Evolutionary conservation across 2,113 vertebrate species (phyloP).

Genomic region (Paramisgurnus dabryanus): DNA sequence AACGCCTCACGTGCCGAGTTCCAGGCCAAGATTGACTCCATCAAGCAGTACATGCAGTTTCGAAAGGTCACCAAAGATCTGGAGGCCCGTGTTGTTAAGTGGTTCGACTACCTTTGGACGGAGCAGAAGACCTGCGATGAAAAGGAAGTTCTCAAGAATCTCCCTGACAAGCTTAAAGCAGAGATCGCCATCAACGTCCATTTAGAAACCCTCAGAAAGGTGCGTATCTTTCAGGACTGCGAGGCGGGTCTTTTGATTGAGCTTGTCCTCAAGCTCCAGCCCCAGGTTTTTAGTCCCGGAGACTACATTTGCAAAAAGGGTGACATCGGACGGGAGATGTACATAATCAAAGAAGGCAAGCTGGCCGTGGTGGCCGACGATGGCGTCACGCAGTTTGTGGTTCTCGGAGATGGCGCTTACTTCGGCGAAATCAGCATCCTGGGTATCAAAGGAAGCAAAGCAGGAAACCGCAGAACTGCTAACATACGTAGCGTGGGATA

Average conservation of each 20-base stretch:
- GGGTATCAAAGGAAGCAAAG: slow-evolving; percentile 87
- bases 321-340: slow-evolving; percentile 87
- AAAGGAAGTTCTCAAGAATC: slow-evolving; percentile 83
- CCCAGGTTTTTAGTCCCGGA: slow-evolving; percentile 84
- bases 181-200: slow-evolving; percentile 89
- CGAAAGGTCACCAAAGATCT: slow-evolving; percentile 86
- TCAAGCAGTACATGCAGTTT: slow-evolving; percentile 89
- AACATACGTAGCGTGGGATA: slow-evolving; percentile 88
- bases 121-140: slow-evolving; percentile 85
- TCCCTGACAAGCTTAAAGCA: slow-evolving; percentile 85
- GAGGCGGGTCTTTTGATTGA: slow-evolving; percentile 85
- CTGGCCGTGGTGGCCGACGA: slow-evolving; percentile 86
- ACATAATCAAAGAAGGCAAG: slow-evolving; percentile 86
- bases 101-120: slow-evolving; percentile 89
- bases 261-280: slow-evolving; percentile 83
- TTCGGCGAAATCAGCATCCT: slow-evolving; percentile 89
- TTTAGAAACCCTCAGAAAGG: slow-evolving; percentile 83
- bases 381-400: slow-evolving; percentile 85
- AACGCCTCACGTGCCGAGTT: slow-evolving; percentile 84
- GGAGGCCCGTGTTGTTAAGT: slow-evolving; percentile 83
- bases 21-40: slow-evolving; percentile 84
- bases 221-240: slow-evolving; percentile 87
- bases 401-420: slow-evolving; percentile 83
- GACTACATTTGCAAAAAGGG: slow-evolving; percentile 89
- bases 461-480: slow-evolving; percentile 85